Evolutionary conservation across 2,797 vertebrate species (phyloP), one percentile per base, ranked within the genome.

Genomic region (Bovichtus variegatus): DNA sequence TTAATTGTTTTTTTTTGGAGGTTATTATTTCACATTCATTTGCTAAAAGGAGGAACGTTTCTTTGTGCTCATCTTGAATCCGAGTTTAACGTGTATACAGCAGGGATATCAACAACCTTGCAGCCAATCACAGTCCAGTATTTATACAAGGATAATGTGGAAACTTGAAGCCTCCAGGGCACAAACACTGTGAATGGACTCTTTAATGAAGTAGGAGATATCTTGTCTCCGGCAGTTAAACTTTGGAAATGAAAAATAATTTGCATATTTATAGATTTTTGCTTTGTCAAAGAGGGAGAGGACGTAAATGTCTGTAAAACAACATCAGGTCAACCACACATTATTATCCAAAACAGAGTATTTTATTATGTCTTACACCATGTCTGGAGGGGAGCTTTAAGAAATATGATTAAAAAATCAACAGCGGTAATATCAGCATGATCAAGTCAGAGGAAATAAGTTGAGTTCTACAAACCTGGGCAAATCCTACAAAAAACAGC

Each of bases 401-500:
- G 29, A n/a, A 44, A 34, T n/a, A 19, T 0, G 1, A 21, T 57
- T 21, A 55, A 29, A 55, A n/a, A n/a, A n/a, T n/a, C n/a, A n/a
- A 2, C 19, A 71, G 19, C 41, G 62, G 44, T 9, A 47, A 53
- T 5, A 9, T 62, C 12, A 50, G 10, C 31, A 18, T 5, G 4
- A 13, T 53, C 1, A 34, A 15, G 16, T 18, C 0, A 71, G 13
- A 69, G 15, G 7, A 21, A 38, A 21, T 11, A 38, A 25, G 9
- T 55, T 1, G 19, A 44, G 11, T 13, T 18, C 51, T 25, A 94
- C 96, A 85, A 76, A 99, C 98, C 97, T 99, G 98, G 0, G 98
- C 98, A 29, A 99, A 99, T 19, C 97, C 97, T 1, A 99, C 93
- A 0, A 99, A 99, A 92, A 99, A 99, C 79, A 99, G 96, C 92